Base-by-base conservation (phyloP, 1,140 invertebrate genomes). In the Vanessa atalanta region DNA sequence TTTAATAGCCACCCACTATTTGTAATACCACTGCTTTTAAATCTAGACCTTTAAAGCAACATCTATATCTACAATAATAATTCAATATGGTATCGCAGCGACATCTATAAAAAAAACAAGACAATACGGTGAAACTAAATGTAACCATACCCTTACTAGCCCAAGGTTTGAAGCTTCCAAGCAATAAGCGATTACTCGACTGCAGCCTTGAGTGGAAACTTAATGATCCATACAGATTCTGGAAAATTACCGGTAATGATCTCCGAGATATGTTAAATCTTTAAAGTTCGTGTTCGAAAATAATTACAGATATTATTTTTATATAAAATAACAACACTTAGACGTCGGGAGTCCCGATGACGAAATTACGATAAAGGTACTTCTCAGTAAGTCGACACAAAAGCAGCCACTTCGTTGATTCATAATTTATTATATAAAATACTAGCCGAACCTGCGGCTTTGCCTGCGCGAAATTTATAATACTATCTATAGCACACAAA, bases 161-260 rank as follows among this genome's bases (percentile, higher is more conserved):
- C 61, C 73, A 70, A 75, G 73, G 61, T 70, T 72, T 12, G 47
- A 67, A 51, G 65, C 60, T 68, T 51, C 57, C 26, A 68, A 75
- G 66, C 63, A 66, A 72, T 76, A 68, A 72, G 70, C 70, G 66
- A 68, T 57, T 72, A 76, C 57, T 53, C 57, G 65, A 26, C 47
- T 57, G 70, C 47, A 70, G 68, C 71, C 71, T 73, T 73, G 67
- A 31, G 43, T 74, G 47, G 61, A 51, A 64, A 77, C 57, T 73
- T 77, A 77, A 77, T 73, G 75, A 23, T 65, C 71, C 53, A 48
- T 67, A 77, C 67, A 73, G 65, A 77, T 70, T 70, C 61, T 65
- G 67, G 73, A 48, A 77, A 77, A 73, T 77, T 66, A 50, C 67
- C 50, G 63, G 71, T 73, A 77, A 69, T 75, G 73, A 51, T 50